phyloP scores from a whole-genome alignment of 2,888 invertebrate genomes.

The Galerucella pusilla region DNA sequence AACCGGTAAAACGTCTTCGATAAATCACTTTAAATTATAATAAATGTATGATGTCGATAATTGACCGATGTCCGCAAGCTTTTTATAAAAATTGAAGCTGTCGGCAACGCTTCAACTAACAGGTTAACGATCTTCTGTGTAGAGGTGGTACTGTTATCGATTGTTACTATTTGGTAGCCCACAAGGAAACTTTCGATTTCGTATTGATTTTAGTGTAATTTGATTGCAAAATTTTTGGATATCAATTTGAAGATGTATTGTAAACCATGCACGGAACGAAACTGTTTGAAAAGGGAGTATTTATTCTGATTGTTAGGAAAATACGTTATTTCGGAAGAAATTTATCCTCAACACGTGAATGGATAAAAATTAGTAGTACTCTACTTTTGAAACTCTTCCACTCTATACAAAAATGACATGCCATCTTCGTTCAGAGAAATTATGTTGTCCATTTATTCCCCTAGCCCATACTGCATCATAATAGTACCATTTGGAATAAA shows the following conservation, averaged over 20 bases:
- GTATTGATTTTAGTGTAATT: neutral
- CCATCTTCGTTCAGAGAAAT: too few relatives aligned
- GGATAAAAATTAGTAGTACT: too few relatives aligned
- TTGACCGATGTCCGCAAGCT: conserved; percentile 32
- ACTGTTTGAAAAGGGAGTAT: neutral
- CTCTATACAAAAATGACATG: too few relatives aligned
- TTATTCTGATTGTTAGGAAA: too few relatives aligned
- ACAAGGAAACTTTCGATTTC: neutral
- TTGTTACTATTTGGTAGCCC: conserved; percentile 9
- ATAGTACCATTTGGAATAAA: too few relatives aligned
- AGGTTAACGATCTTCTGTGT: conserved; percentile 37
- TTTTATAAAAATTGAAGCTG: conserved; percentile 37
- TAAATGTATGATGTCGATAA: conserved; percentile 35
- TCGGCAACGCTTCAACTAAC: conserved; percentile 35
- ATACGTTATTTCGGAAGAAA: too few relatives aligned
- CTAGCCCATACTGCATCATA: too few relatives aligned
- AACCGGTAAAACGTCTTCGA: conserved; percentile 29
- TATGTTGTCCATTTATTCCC: too few relatives aligned
- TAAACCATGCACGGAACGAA: neutral
- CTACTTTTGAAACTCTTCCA: too few relatives aligned
- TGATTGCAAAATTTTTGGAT: neutral
- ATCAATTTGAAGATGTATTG: too few relatives aligned
- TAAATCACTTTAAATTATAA: conserved; percentile 30
- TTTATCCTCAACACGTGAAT: too few relatives aligned
- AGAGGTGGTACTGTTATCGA: conserved; percentile 14